Evolutionary conservation across 2,888 invertebrate genomes (phyloP), one percentile per base, ranked within the genome.

Genomic region (Bruchidius siliquastri): DNA sequence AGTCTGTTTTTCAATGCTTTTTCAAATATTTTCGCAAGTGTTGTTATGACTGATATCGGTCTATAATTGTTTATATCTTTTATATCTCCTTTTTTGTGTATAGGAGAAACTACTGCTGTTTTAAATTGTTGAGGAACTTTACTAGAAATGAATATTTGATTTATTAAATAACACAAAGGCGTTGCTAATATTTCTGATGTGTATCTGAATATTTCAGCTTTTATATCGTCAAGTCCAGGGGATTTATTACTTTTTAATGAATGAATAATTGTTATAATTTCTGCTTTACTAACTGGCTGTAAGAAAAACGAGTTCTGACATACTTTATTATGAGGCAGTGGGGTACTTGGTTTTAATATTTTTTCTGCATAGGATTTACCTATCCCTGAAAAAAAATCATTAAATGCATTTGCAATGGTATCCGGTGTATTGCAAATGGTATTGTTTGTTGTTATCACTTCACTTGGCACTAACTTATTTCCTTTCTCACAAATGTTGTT

Each of bases 191-290:
- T 22, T 13, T 69, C 67, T 20, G 69, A 30, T 13, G 69, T 69
- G 2, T 67, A n/a, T 69, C 72, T 68, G 6, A 74, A 21, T 68
- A 32, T 71, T 68, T 68, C 67, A 4, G 71, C n/a, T 13, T 22
- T 72, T 0, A 74, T 20, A 18, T 66, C 49, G 66, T 74, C 72
- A 32, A 67, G n/a, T 67, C 73, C 73, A 18, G 71, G 69, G 68
- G 69, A 71, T 49, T 67, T 69, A n/a, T 73, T 73, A 6, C 32
- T 68, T 72, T 74, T 74, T 8, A 74, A 66, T 22, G 20, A 13
- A 22, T 22, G 21, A 4, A 70, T 72, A 22, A 49, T 6, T 22
- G 10, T 10, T 21, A 21, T 2, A 18, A 81, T 68, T 84, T 83
- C 0, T 84, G 81, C 20, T 70, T 67, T 68, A 68, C 22, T 71